Percentiles rank a stretch among this genome's conserved stretches.
Evolutionary conservation across 2,888 invertebrate genomes (phyloP).

Genomic region (Drosophila limbata): DNA sequence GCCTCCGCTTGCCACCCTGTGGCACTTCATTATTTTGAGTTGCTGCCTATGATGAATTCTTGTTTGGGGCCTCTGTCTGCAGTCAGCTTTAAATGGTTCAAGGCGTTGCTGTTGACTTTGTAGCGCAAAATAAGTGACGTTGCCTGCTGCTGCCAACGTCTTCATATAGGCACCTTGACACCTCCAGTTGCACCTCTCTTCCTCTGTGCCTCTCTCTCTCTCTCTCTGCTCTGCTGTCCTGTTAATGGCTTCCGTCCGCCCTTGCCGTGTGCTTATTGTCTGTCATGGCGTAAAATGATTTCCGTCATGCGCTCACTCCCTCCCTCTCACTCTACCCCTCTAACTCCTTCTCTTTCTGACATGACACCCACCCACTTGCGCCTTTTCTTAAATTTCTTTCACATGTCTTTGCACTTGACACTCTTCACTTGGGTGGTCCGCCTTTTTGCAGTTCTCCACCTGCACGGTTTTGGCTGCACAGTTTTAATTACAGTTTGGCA

Average conservation of each 20-base stretch:
- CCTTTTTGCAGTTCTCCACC: conserved; percentile 37
- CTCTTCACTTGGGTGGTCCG: conserved; percentile 64
- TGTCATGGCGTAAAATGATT: conserved; percentile 78
- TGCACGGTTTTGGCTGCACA: conserved; percentile 61
- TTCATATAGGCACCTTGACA: conserved; percentile 32
- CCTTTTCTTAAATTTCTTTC: conserved; percentile 57
- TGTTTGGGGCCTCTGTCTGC: conserved; percentile 24
- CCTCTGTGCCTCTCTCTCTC: conserved; percentile 27
- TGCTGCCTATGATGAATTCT: conserved; percentile 59
- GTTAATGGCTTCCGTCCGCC: conserved; percentile 64
- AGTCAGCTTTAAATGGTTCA: conserved; percentile 69
- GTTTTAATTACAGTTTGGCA: conserved; percentile 73
- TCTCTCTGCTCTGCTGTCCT: conserved; percentile 45
- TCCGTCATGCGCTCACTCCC: conserved; percentile 55
- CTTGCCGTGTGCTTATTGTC: conserved; percentile 64
- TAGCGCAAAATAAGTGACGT: conserved; percentile 59
- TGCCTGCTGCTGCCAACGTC: conserved; percentile 17
- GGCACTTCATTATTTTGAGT: conserved; percentile 79
- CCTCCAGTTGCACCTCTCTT: conserved; percentile 40
- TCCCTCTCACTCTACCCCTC: neutral
- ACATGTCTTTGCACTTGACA: conserved; percentile 73
- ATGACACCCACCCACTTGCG: conserved; percentile 23
- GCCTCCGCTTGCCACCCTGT: conserved; percentile 13
- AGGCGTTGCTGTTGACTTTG: conserved; percentile 78
- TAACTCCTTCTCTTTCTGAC: neutral